phyloP scores from a whole-genome alignment of 2,113 vertebrate species.

The Osmerus eperlanus region DNA sequence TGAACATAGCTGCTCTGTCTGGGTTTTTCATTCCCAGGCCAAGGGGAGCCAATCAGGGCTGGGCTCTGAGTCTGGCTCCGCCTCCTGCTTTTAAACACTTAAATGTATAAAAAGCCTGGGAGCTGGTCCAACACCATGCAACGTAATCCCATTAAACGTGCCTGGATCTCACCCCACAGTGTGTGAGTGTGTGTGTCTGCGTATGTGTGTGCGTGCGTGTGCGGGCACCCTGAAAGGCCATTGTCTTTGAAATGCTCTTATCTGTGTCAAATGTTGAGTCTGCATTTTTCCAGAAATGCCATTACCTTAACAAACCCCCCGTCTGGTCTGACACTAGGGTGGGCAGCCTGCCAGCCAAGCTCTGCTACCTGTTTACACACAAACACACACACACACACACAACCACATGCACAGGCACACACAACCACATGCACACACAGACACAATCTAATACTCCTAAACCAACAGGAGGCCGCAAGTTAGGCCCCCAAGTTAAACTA shows the following conservation, averaged over 20 bases:
- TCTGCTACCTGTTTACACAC: slow-evolving; percentile 2
- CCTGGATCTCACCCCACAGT: slow-evolving; percentile 16
- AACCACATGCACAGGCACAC: not conserved
- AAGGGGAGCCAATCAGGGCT: too few relatives aligned
- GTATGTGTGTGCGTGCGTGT: not conserved
- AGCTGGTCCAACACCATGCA: too few relatives aligned
- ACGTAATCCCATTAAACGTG: slow-evolving; percentile 1
- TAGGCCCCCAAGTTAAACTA: too few relatives aligned
- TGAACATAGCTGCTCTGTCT: too few relatives aligned
- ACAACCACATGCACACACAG: not conserved
- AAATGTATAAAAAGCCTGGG: too few relatives aligned
- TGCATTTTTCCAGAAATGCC: slow-evolving; percentile 40
- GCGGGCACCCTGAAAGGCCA: slow-evolving; percentile 22
- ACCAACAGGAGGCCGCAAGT: not conserved
- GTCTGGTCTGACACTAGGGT: slow-evolving; percentile 55
- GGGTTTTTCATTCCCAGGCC: too few relatives aligned
- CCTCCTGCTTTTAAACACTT: too few relatives aligned
- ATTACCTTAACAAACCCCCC: slow-evolving; percentile 58
- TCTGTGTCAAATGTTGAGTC: slow-evolving; percentile 50
- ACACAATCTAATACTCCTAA: slow-evolving; percentile 1
- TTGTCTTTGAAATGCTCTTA: slow-evolving; percentile 45
- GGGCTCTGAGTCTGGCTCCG: too few relatives aligned
- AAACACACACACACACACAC: not conserved
- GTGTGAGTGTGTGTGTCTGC: slow-evolving; percentile 6
- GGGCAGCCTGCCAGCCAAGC: slow-evolving; percentile 56